Evolutionary conservation across 2,113 vertebrate species (phyloP), one percentile per base, ranked within the genome.

Genomic region (Ctenodactylus gundi): DNA sequence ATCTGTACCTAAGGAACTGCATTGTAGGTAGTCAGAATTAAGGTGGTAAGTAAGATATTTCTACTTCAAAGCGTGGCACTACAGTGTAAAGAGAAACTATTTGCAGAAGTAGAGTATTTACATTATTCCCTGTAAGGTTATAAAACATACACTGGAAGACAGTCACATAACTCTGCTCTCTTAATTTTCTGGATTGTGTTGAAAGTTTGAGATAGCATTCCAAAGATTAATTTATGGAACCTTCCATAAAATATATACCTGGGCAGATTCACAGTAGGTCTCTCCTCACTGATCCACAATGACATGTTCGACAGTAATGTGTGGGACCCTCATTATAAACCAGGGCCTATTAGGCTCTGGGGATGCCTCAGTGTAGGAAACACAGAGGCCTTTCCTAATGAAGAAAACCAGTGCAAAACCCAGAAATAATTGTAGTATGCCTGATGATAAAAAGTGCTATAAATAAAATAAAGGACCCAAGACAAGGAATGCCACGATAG

Each of bases 241-340:
- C 21, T 39, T 65, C 55, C 64, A 65, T 58, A 57, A 92, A 85
- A 8, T 70, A 21, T 6, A 0, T 31, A 51, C 44, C 60, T 67
- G 41, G 5, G 23, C 6, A 53, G 23, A 39, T 68, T 77, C 2
- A 2, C 53, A 85, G 6, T 53, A 53, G 3, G 4, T 29, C 18
- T 62, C 57, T 53, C n/a, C 46, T 39, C 18, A n/a, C 27, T 84
- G 36, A 51, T 27, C n/a, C 31, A 70, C 34, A 84, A 34, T 72
- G 57, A 7, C 7, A 14, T 6, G 2, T 64, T 44, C 20, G 29
- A 39, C 31, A 84, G 36, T 57, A 62, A 41, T 46, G 1, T 36
- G 15, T n/a, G 4, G 31, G 51, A 0, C 10, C 51, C 15, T 17
- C 12, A 3, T 57, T 46, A 51, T 62, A 5, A 44, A 1, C 4